Base-by-base conservation (phyloP, 53 echinoderm and acorn worm genomes). In the Luidia sarsii region DNA sequence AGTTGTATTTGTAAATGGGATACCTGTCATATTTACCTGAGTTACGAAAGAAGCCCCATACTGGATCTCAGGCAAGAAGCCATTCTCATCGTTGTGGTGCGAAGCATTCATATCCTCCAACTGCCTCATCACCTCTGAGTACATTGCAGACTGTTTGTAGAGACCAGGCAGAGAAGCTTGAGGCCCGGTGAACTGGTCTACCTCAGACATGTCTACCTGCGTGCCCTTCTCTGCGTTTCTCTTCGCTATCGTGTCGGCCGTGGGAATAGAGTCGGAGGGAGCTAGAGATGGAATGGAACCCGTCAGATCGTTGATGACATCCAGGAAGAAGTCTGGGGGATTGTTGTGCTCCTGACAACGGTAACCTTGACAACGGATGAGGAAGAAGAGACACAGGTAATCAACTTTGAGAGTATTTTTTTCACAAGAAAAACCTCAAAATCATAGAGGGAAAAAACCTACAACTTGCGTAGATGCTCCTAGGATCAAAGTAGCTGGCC, bases 241-340 rank as follows among this genome's bases (percentile, higher is more conserved):
- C 43, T 50, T 65, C 6, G 55, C 75, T 56, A 49, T 85, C 19
- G 82, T 88, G 37, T 91, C 91, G 20, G 89, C 81, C 48, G 91
- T 88, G 15, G 91, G 83, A 62, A 94, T 91, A 63, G 91, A 94
- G 38, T 94, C 94, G 0, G 94, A 82, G 2, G 94, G 94, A 54
- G n/a, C n/a, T n/a, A n/a, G n/a, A n/a, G n/a, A n/a, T n/a, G n/a
- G n/a, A n/a, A n/a, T n/a, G n/a, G n/a, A n/a, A n/a, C n/a, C n/a
- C n/a, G n/a, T n/a, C n/a, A n/a, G n/a, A n/a, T n/a, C 88, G 24
- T 85, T 88, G 37, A 94, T 94, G 20, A 91, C 81, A 48, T 94
- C 91, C 21, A 94, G 83, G 61, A 94, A 94, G 67, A 94, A 94
- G 38, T 94, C 94, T 0, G 94, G 86, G 2, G 94, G 94, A 54